phyloP scores from a whole-genome alignment of 2,113 vertebrate genomes.

The Oophaga pumilio region DNA sequence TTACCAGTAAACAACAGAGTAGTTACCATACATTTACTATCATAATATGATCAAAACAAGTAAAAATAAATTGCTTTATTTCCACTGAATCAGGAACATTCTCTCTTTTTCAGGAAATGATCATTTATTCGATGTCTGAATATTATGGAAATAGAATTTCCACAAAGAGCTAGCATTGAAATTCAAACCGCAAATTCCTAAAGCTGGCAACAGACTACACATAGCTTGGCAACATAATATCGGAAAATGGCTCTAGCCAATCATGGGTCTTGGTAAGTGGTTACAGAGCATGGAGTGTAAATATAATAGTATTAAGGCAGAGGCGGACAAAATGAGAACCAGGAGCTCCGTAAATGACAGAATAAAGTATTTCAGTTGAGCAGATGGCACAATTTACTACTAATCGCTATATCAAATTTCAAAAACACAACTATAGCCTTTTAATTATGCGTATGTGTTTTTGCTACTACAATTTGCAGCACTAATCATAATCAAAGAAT shows the following conservation, averaged over 20 bases:
- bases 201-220: constrained; percentile 36
- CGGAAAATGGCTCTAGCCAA: constrained; percentile 31
- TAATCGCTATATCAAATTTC: constrained; percentile 22
- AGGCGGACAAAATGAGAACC: constrained; percentile 2
- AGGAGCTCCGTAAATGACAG: not conserved
- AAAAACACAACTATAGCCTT: constrained; percentile 6
- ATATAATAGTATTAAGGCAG: constrained; percentile 12
- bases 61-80: constrained; percentile 34
- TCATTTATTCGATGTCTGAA: constrained; percentile 60
- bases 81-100: constrained; percentile 54
- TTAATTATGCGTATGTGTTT: not conserved
- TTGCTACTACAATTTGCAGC: not conserved
- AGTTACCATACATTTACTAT: not conserved
- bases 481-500: not conserved
- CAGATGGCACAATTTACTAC: constrained; percentile 23
- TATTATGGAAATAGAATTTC: constrained; percentile 65
- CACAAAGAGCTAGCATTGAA: constrained; percentile 60
- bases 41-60: constrained; percentile 39
- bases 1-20: not conserved
- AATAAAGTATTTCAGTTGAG: not conserved
- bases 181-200: not conserved
- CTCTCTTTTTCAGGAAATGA: constrained; percentile 65
- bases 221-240: constrained; percentile 42
- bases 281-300: constrained; percentile 33
- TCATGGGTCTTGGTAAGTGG: constrained; percentile 43